Evolutionary conservation across 2,888 invertebrate genomes (phyloP).

Genomic region (Lottia scabra): DNA sequence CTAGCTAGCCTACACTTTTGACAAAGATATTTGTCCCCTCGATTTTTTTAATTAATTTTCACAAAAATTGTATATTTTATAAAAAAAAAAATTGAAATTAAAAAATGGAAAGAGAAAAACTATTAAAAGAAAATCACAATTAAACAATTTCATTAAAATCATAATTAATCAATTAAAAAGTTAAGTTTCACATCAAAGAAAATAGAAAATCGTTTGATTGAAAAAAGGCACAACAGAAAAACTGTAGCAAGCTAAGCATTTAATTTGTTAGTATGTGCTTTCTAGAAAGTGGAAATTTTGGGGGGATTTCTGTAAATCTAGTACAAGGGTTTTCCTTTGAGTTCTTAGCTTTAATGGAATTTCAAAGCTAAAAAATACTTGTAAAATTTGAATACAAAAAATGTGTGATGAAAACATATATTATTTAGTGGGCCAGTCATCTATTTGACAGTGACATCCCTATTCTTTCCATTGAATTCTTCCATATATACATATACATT

Average conservation of each 20-base stretch:
- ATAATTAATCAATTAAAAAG: not conserved
- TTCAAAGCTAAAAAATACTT: too few species aligned
- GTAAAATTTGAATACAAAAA: too few species aligned
- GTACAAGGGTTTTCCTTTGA: not conserved
- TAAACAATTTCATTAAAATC: not conserved
- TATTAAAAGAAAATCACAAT: not conserved
- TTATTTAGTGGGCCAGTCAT: too few species aligned
- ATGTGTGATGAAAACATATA: too few species aligned
- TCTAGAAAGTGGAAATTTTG: not conserved
- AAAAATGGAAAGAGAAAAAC: not conserved
- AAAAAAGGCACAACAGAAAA: not conserved
- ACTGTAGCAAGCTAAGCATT: slow-evolving; percentile 1
- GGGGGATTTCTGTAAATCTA: not conserved
- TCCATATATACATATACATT: too few species aligned
- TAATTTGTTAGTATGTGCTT: not conserved
- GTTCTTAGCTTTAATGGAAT: too few species aligned
- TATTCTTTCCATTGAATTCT: too few species aligned
- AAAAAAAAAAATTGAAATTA: not conserved
- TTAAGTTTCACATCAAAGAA: not conserved
- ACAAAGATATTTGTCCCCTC: too few species aligned
- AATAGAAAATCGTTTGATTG: not conserved
- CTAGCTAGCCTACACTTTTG: not conserved
- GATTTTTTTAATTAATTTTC: not conserved
- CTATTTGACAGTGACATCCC: too few species aligned
- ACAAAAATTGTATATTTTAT: not conserved